Evolutionary conservation across 2,797 vertebrate genomes (phyloP).

Genomic region (Rhynchotus rufescens): DNA sequence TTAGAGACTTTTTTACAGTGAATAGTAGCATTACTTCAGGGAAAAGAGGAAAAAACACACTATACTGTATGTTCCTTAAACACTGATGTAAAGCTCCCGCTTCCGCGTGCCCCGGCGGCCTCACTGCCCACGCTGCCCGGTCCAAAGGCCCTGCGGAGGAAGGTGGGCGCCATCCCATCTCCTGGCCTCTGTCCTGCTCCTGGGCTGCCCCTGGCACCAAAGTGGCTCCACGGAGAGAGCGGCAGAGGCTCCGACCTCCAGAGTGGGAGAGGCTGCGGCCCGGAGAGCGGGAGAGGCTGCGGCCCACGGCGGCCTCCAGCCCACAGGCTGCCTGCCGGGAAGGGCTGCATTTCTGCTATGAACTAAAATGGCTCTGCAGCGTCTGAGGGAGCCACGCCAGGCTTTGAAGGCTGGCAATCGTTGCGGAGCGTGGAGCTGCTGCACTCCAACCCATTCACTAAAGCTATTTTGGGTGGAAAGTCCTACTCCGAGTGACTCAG

Average conservation of each 20-base stretch:
- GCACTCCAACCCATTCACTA: background rate
- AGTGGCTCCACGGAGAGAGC: too few species aligned
- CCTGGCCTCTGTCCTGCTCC: background rate
- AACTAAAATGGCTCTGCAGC: background rate
- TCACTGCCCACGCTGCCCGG: background rate
- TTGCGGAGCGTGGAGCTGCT: background rate
- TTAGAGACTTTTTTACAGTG: conserved; percentile 76
- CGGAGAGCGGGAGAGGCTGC: too few species aligned
- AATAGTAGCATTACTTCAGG: conserved; percentile 61
- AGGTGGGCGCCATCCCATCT: background rate
- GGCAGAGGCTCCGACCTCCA: background rate
- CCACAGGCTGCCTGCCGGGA: background rate
- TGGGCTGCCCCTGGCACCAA: background rate
- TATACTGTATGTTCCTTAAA: conserved; percentile 53
- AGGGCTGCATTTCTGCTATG: background rate
- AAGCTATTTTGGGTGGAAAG: background rate
- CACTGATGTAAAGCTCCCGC: background rate
- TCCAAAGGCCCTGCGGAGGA: background rate
- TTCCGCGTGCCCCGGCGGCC: background rate
- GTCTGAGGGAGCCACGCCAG: background rate
- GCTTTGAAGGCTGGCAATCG: background rate
- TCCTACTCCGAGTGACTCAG: background rate
- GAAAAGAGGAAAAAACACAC: background rate
- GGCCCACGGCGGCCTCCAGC: too few species aligned
- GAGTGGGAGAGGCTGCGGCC: too few species aligned